Conservation (phyloP, 2,113 vertebrate species). For the Rhinoptilus africanus region DNA sequence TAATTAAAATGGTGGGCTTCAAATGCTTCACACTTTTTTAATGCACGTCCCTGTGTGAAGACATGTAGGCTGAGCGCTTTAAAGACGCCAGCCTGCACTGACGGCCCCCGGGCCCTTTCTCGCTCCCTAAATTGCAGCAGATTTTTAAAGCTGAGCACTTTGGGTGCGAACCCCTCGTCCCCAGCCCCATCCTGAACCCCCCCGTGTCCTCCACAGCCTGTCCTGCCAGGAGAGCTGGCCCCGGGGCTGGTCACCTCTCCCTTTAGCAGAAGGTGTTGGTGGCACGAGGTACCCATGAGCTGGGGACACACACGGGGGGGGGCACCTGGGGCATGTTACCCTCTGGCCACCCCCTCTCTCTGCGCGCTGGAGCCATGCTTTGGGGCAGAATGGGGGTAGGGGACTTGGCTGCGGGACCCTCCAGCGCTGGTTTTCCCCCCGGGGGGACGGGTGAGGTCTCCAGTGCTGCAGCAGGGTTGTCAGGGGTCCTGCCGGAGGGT, state of each 20-base stretch:
- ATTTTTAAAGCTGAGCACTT: not conserved
- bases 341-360: not conserved
- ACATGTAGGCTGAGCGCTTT: not conserved
- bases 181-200: not conserved
- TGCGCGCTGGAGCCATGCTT: not conserved
- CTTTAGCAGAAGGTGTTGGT: not conserved
- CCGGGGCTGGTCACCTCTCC: not conserved
- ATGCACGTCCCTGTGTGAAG: not conserved
- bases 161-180: accelerated
- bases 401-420: not conserved
- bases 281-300: accelerated
- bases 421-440: accelerated
- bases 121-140: accelerated
- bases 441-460: not conserved
- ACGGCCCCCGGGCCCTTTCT: not conserved
- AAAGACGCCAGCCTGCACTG: not conserved
- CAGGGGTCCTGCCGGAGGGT: not conserved
- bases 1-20: constrained; percentile 65
- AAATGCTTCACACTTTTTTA: not conserved
- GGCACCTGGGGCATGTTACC: accelerated
- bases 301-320: accelerated
- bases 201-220: not conserved
- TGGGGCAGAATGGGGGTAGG: not conserved
- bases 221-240: not conserved
- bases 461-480: not conserved